Conservation (phyloP, 2,888 invertebrate species). For the Clitarchus hookeri region DNA sequence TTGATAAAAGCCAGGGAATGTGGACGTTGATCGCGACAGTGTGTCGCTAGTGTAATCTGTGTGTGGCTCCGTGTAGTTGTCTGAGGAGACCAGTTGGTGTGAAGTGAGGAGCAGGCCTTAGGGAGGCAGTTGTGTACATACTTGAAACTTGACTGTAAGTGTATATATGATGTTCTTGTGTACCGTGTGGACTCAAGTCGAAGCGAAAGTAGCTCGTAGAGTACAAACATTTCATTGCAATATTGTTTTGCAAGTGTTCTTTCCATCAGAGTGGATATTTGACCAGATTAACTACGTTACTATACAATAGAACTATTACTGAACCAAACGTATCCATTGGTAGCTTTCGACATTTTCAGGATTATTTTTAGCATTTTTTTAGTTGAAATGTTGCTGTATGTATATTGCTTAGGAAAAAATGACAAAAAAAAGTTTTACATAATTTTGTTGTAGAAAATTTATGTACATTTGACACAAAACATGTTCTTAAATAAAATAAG, state of each 20-base stretch:
- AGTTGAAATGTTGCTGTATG: conserved; percentile 6
- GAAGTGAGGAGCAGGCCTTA: too few species aligned
- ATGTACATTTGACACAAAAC: conserved; percentile 10
- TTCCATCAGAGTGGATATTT: background rate
- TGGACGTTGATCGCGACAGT: too few species aligned
- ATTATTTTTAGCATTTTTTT: background rate
- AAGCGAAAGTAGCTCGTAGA: background rate
- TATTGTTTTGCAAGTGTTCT: background rate
- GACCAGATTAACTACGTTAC: background rate
- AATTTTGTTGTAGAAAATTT: conserved; percentile 3
- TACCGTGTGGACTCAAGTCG: background rate
- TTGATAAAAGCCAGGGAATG: too few species aligned
- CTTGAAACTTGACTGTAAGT: background rate
- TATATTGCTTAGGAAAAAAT: background rate
- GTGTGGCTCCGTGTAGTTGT: too few species aligned
- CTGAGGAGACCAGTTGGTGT: too few species aligned
- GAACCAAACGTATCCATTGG: background rate
- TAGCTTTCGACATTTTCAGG: background rate
- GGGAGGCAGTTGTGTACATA: background rate
- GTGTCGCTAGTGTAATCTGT: too few species aligned
- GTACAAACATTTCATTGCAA: background rate
- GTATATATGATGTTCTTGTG: background rate
- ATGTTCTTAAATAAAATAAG: conserved; percentile 5
- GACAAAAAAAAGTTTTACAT: background rate
- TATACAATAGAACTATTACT: background rate